Conservation (phyloP, 2,888 invertebrate species). For the Pristionchus fissidentatus region DNA sequence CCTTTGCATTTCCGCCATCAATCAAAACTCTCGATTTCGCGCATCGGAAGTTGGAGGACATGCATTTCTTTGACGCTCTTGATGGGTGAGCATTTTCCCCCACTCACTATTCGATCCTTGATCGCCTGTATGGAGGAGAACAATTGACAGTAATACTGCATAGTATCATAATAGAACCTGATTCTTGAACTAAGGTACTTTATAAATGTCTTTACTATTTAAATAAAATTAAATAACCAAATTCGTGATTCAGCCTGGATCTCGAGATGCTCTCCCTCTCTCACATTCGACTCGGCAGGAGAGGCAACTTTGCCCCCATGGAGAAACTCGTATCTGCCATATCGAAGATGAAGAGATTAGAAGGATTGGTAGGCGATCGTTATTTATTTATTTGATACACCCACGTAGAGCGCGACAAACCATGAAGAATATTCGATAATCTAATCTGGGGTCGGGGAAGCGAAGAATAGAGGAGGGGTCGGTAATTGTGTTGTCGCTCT, state of each 20-base stretch:
- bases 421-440: too few relatives aligned
- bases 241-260: conserved; percentile 16
- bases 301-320: not conserved
- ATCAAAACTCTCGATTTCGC: conserved; percentile 40
- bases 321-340: not conserved
- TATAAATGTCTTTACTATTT: too few relatives aligned
- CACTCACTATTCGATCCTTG: too few relatives aligned
- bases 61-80: conserved; percentile 7
- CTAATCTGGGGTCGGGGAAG: too few relatives aligned
- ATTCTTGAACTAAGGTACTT: not conserved
- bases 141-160: too few relatives aligned
- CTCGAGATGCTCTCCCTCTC: conserved; percentile 1
- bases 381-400: not conserved
- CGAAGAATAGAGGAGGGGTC: too few relatives aligned
- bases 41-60: not conserved
- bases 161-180: too few relatives aligned
- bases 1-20: not conserved
- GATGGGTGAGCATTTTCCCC: not conserved
- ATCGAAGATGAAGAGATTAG: not conserved
- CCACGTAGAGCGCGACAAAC: too few relatives aligned
- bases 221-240: too few relatives aligned
- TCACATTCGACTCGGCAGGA: conserved; percentile 6
- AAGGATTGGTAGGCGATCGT: not conserved
- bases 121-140: too few relatives aligned
- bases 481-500: too few relatives aligned